phyloP scores from a whole-genome alignment of 2,888 invertebrate genomes.

The Papilio gigon region DNA sequence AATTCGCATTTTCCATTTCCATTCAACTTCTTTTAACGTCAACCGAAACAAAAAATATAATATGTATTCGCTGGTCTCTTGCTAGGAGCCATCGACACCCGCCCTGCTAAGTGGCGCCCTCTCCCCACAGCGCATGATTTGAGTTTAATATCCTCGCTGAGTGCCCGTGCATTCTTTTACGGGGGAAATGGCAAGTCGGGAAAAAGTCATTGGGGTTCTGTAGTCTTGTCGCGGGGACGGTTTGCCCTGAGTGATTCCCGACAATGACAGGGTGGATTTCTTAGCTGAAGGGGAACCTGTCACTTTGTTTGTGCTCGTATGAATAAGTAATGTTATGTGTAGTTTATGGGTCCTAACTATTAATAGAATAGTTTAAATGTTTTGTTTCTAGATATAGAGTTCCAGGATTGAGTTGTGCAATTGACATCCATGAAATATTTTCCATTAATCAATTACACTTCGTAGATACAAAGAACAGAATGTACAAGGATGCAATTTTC shows the following conservation, averaged over 20 bases:
- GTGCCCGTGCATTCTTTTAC: slow-evolving; percentile 70
- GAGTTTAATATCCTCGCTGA: slow-evolving; percentile 78
- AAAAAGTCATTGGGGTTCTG: slow-evolving; percentile 43
- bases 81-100: slow-evolving; percentile 44
- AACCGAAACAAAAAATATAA: slow-evolving; percentile 31
- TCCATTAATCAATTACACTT: too few relatives aligned
- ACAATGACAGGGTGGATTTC: slow-evolving; percentile 49
- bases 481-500: background rate
- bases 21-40: slow-evolving; percentile 40
- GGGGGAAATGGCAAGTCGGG: slow-evolving; percentile 60
- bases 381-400: background rate
- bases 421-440: background rate
- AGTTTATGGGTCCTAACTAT: background rate
- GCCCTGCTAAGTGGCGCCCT: slow-evolving; percentile 46
- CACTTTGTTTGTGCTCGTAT: slow-evolving; percentile 47
- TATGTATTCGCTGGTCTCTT: slow-evolving; percentile 42
- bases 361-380: background rate
- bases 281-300: slow-evolving; percentile 41
- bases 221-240: slow-evolving; percentile 44
- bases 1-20: slow-evolving; percentile 51
- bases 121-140: slow-evolving; percentile 66
- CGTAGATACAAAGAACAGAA: too few relatives aligned
- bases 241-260: slow-evolving; percentile 47
- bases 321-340: slow-evolving; percentile 41
- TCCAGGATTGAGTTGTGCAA: too few relatives aligned